phyloP scores from a whole-genome alignment of 2,888 invertebrate genomes.

The Chaetogeoica ovagalla region DNA sequence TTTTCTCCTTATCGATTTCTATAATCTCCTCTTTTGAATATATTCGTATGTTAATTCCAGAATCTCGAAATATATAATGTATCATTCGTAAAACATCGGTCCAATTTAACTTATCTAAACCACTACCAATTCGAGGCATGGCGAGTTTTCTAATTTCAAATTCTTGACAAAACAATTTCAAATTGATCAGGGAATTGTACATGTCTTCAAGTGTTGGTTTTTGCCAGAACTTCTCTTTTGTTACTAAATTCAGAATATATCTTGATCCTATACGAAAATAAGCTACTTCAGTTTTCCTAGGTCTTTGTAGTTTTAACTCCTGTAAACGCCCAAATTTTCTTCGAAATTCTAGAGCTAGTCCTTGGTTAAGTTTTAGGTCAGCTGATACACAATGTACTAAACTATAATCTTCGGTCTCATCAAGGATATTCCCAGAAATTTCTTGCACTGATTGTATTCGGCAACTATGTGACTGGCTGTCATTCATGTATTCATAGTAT shows the following conservation, averaged over 20 bases:
- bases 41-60: neutral
- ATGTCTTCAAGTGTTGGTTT: neutral
- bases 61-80: neutral
- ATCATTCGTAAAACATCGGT: neutral
- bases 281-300: neutral
- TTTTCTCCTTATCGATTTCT: neutral
- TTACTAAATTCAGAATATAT: neutral
- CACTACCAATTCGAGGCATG: neutral
- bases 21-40: neutral
- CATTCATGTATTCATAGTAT: too few species aligned
- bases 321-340: neutral
- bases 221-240: neutral
- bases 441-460: too few species aligned
- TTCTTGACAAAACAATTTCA: neutral
- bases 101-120: neutral
- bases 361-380: neutral
- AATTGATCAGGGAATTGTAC: neutral
- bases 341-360: neutral
- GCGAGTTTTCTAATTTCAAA: neutral
- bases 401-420: neutral
- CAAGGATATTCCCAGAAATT: too few species aligned
- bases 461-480: too few species aligned
- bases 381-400: neutral
- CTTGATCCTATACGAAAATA: neutral
- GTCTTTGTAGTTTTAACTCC: neutral